Conservation (phyloP, 2,797 vertebrate genomes). For the Allobates femoralis region DNA sequence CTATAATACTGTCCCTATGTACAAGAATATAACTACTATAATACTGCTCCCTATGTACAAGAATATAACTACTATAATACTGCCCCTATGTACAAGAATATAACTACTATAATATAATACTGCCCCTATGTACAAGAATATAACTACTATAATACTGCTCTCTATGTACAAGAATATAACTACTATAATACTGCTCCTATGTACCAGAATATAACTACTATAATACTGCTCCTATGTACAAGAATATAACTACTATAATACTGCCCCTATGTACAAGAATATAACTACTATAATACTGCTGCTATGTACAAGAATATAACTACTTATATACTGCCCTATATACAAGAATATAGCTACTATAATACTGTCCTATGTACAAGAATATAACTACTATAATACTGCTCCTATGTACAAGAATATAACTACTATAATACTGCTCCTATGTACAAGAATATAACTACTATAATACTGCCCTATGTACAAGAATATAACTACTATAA, state of each 20-base stretch:
- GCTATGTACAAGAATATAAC: too few relatives aligned
- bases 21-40: constrained; percentile 29
- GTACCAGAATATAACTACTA: constrained; percentile 15
- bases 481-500: constrained; percentile 23
- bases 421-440: constrained; percentile 11
- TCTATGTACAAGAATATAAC: too few relatives aligned
- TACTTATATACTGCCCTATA: too few relatives aligned
- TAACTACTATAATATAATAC: constrained; percentile 5
- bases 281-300: constrained; percentile 19
- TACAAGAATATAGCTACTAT: constrained; percentile 15
- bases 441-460: not conserved
- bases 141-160: not conserved
- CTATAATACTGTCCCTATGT: constrained; percentile 9
- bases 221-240: constrained; percentile 5
- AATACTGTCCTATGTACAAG: constrained; percentile 6
- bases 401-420: constrained; percentile 12
- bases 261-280: constrained; percentile 4
- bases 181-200: constrained; percentile 17
- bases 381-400: constrained; percentile 30
- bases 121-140: too few relatives aligned
- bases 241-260: constrained; percentile 18
- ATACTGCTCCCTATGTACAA: not conserved
- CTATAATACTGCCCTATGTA: constrained; percentile 19
- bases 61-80: constrained; percentile 6
- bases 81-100: not conserved